Evolutionary conservation across 1,140 invertebrate genomes (phyloP).

Genomic region (Aporrectodea caliginosa): DNA sequence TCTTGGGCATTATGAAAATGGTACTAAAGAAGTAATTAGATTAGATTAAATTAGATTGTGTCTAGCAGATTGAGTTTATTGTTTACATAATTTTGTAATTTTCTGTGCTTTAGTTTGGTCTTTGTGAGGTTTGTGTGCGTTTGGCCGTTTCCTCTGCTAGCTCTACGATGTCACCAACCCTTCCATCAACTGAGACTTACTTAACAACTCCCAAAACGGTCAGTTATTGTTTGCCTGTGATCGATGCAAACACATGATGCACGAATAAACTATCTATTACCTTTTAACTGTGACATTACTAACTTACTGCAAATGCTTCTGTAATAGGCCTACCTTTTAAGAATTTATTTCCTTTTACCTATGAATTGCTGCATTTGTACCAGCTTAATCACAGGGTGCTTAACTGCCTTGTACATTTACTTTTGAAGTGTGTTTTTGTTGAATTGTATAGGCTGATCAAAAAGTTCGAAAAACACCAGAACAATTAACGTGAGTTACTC

Average conservation of each 20-base stretch:
- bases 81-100: background rate
- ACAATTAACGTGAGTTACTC: background rate
- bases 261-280: too few species aligned
- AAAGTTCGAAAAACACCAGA: background rate
- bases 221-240: background rate
- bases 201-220: background rate
- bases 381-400: background rate
- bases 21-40: too few species aligned
- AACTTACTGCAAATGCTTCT: too few species aligned
- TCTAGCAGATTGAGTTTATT: background rate
- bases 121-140: background rate
- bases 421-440: too few species aligned
- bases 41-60: background rate
- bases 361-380: background rate
- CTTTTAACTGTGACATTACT: too few species aligned
- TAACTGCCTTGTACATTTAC: too few species aligned
- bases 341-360: background rate
- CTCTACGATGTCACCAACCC: background rate
- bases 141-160: background rate
- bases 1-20: too few species aligned
- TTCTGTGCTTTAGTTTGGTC: background rate
- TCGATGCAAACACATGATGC: too few species aligned
- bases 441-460: background rate
- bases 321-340: background rate
- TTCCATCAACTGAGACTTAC: background rate